Percentiles rank a stretch among this genome's conserved stretches.
Conservation (phyloP, 1,140 invertebrate species). For the Drosophila prosaltans region DNA sequence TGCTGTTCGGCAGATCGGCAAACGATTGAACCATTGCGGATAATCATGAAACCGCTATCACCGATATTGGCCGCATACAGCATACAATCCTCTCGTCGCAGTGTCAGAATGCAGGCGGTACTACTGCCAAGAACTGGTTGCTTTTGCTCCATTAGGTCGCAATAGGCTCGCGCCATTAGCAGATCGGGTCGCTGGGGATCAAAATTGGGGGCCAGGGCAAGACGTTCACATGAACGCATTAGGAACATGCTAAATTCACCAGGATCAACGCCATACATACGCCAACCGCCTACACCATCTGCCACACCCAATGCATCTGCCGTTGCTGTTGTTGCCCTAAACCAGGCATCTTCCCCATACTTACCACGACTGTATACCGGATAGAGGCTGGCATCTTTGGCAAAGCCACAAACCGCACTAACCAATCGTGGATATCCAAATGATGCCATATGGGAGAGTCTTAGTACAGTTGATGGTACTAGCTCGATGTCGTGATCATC, state of each 20-base stretch:
- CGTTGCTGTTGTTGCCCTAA: constrained; percentile 17
- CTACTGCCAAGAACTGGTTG: constrained; percentile 72
- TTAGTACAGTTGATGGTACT: too few relatives aligned
- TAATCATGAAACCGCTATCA: constrained; percentile 97
- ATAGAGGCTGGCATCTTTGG: constrained; percentile 40
- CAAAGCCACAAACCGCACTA: constrained; percentile 54
- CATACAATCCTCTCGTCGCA: constrained; percentile 92
- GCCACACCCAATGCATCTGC: constrained; percentile 55
- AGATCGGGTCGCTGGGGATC: constrained; percentile 25
- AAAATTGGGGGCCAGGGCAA: constrained; percentile 21
- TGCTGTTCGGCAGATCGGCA: constrained; percentile 97
- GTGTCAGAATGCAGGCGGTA: constrained; percentile 88
- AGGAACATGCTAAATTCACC: constrained; percentile 51
- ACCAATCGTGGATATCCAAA: constrained; percentile 31
- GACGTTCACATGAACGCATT: constrained; percentile 52
- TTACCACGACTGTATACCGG: constrained; percentile 33
- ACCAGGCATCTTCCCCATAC: constrained; percentile 69
- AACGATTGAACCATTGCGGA: constrained; percentile 92
- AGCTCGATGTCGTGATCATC: too few relatives aligned
- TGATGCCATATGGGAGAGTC: neutral
- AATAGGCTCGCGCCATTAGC: constrained; percentile 69
- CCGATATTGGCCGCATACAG: constrained; percentile 98
- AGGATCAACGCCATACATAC: constrained; percentile 53
- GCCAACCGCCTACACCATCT: constrained; percentile 63
- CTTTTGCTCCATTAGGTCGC: constrained; percentile 84